Base-by-base conservation (phyloP, 2,113 vertebrate genomes). In the Typhlomys cinereus region DNA sequence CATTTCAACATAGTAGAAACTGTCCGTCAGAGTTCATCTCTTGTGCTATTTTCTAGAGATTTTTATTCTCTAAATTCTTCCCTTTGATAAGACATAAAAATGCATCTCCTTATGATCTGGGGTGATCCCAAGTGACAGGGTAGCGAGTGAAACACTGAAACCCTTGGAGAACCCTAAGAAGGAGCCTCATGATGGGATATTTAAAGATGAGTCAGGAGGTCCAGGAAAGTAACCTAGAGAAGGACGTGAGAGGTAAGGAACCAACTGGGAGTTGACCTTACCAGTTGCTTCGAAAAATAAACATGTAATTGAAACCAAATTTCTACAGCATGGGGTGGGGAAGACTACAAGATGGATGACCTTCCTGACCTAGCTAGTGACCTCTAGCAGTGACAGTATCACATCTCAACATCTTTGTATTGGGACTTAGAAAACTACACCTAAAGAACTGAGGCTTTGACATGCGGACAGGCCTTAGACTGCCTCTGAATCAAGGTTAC, bases 71-170 rank as follows among this genome's bases (percentile, higher is more conserved):
- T 34, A 23, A 78, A 44, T 85, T 76, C 46, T 69, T 1, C 69
- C 48, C n/a, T 83, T 93, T 61, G 74, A 14, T 36, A 85, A 94
- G 13, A 14, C 41, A 73, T 36, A 67, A 85, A 70, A 76, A 78
- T 25, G 12, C 7, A 86, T 67, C 41, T 44, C 27, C 25, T 9
- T 41, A 2, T 39, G 8, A 54, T 52, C 31, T 52, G 21, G 8
- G 39, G 23, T 48, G 73, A 15, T 71, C 39, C 11, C n/a, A 64
- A 78, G 6, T 18, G 52, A 15, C 29, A 46, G 20, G 14, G 7
- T 10, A 80, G 36, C 36, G 62, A 88, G 76, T 27, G 31, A n/a
- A 5, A 17, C 36, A 41, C 27, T 18, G 34, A 27, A 46, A 12
- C 25, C 79, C 52, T 39, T 21, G 11, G 39, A 57, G 34, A 70